Percentiles rank a stretch among this genome's conserved stretches.
phyloP scores from a whole-genome alignment of 2,888 invertebrate species.

The Agrochola lychnidis region DNA sequence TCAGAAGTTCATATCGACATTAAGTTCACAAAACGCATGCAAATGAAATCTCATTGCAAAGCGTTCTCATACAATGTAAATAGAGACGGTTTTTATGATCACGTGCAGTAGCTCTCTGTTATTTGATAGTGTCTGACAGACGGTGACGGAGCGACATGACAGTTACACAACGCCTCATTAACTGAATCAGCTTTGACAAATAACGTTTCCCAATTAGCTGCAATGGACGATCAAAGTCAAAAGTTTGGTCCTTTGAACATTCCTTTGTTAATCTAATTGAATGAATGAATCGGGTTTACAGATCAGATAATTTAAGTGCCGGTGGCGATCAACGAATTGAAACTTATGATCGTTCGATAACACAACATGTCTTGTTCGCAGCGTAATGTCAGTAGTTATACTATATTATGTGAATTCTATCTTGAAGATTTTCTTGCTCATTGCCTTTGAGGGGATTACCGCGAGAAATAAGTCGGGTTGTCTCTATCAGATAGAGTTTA shows the following conservation, averaged over 20 bases:
- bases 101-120: conserved; percentile 38
- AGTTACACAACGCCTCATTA: conserved; percentile 65
- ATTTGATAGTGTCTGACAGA: conserved; percentile 55
- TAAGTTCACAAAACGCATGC: conserved; percentile 48
- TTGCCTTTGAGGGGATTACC: conserved; percentile 57
- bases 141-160: conserved; percentile 45
- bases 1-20: conserved; percentile 46
- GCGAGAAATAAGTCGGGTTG: conserved; percentile 54
- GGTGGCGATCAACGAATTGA: conserved; percentile 64
- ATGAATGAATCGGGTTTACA: conserved; percentile 67
- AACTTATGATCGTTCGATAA: conserved; percentile 54
- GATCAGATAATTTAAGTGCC: conserved; percentile 65
- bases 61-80: conserved; percentile 33
- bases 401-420: conserved; percentile 42
- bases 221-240: conserved; percentile 70
- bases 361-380: conserved; percentile 21
- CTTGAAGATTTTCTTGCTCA: conserved; percentile 47
- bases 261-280: conserved; percentile 70
- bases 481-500: conserved; percentile 55
- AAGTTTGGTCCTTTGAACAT: conserved; percentile 67
- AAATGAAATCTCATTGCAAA: conserved; percentile 45
- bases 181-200: conserved; percentile 69
- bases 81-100: conserved; percentile 48
- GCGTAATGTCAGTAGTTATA: conserved; percentile 34
- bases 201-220: conserved; percentile 69